A percentile compares a stretch with the other conserved stretches of the same genome.
These are phyloP conservation scores for Pseudomyrmex cubaensis DNA, from an alignment of 1,140 invertebrate genomes.

Conservation along the genomic window DNA sequence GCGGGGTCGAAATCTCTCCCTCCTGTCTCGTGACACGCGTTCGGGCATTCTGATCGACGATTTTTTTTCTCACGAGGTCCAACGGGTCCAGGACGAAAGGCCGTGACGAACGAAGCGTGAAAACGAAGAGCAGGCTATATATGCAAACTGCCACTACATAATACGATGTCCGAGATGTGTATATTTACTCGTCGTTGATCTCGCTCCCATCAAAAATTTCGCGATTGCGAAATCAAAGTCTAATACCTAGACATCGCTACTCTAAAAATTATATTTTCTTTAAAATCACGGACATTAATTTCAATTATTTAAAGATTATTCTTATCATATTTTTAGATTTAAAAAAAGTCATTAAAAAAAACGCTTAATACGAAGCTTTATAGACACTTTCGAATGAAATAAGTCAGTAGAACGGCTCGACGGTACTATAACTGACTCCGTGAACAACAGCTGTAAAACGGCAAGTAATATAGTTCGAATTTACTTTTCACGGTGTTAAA, in stretches of 20 bases:
- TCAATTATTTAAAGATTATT: not conserved
- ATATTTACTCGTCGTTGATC: constrained; percentile 55
- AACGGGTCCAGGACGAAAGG: constrained; percentile 65
- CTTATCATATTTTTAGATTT: not conserved
- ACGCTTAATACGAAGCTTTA: not conserved
- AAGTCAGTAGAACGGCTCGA: constrained; percentile 8
- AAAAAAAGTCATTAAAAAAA: not conserved
- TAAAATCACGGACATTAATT: not conserved
- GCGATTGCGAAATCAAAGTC: constrained; percentile 19
- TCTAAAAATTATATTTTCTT: not conserved
- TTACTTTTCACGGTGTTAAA: constrained; percentile 67
- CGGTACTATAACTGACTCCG: constrained; percentile 20
- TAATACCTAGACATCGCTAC: not conserved
- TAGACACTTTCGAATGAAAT: constrained; percentile 6
- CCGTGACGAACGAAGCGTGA: constrained; percentile 80
- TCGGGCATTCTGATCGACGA: constrained; percentile 72
- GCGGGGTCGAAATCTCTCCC: constrained; percentile 35
- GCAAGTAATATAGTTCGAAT: constrained; percentile 70
- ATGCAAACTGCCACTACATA: constrained; percentile 77
- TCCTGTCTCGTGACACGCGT: constrained; percentile 58
- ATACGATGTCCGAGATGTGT: constrained; percentile 57
- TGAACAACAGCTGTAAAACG: constrained; percentile 70
- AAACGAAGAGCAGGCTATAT: constrained; percentile 79
- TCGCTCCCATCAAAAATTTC: constrained; percentile 3
- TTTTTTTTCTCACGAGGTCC: constrained; percentile 82